Conservation (phyloP, 2,888 invertebrate genomes). For the Melinopterus prodromus region DNA sequence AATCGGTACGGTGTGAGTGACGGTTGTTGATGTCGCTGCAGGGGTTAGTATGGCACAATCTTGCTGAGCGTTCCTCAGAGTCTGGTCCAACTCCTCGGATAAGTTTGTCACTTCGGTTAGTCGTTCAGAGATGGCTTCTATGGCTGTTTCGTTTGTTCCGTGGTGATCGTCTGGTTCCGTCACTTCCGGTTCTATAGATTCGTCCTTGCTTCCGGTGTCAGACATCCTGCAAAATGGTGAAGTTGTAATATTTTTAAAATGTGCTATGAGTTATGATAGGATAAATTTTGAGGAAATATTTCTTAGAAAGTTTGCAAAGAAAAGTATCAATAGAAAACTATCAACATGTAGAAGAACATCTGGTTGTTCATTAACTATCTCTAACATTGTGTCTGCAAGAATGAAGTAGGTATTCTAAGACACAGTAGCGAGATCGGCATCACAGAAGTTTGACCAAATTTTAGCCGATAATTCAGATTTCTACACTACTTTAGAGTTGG, state of each 20-base stretch:
- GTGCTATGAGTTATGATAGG: no score
- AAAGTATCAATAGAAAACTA: no score
- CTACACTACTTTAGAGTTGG: no score
- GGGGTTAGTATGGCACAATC: conserved; percentile 54
- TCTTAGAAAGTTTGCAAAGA: no score
- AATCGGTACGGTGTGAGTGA: conserved; percentile 36
- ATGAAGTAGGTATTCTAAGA: no score
- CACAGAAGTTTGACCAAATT: no score
- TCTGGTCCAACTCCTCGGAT: conserved; percentile 72
- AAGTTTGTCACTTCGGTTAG: conserved; percentile 71
- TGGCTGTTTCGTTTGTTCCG: conserved; percentile 66
- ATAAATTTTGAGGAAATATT: no score
- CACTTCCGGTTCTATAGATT: conserved; percentile 40
- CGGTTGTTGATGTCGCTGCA: conserved; percentile 46
- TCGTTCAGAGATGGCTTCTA: conserved; percentile 72
- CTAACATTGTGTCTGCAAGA: no score
- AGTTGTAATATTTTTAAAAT: not conserved
- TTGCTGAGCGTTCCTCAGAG: conserved; percentile 64
- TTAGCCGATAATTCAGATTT: no score
- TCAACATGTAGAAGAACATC: no score
- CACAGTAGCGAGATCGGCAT: no score
- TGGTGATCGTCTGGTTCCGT: conserved; percentile 40
- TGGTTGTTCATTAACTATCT: no score
- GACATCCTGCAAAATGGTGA: conserved; percentile 45
- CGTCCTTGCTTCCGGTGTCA: conserved; percentile 42